A percentile compares a stretch with the other conserved stretches of the same genome.
Conservation (phyloP, 2,797 vertebrate species). For the Sciurus carolinensis region DNA sequence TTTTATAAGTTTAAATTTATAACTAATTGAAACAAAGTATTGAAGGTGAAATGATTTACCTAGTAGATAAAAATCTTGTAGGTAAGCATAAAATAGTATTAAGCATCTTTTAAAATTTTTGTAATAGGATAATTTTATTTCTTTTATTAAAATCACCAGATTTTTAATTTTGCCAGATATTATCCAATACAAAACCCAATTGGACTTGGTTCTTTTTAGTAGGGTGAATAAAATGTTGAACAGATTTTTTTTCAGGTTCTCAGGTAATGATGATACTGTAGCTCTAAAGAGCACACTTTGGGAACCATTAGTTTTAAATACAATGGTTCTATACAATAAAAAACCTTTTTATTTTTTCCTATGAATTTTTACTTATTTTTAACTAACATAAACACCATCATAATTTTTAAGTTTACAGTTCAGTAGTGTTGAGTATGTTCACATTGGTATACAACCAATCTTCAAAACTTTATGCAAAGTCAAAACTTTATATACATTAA, state of each 20-base stretch:
- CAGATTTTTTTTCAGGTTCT: neutral
- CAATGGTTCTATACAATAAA: neutral
- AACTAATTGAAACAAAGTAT: neutral
- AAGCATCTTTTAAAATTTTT: neutral
- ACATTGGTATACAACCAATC: neutral
- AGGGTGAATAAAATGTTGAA: neutral
- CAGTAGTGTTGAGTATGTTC: neutral
- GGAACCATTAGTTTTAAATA: neutral
- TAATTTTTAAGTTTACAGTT: neutral
- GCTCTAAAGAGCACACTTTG: neutral
- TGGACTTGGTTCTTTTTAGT: neutral
- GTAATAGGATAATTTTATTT: neutral
- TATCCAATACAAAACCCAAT: neutral
- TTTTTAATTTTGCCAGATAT: neutral
- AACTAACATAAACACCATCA: neutral
- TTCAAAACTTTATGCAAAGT: neutral
- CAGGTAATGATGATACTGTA: neutral
- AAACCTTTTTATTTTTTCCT: neutral
- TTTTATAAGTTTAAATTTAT: neutral
- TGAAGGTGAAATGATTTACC: conserved; percentile 18
- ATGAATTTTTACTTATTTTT: neutral
- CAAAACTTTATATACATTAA: neutral
- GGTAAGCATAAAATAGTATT: neutral
- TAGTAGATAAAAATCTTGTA: neutral
- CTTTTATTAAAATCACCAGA: neutral